A percentile compares a stretch with the other conserved stretches of the same genome.
Conservation (phyloP, 2,888 invertebrate species). For the Geophilus truncorum region DNA sequence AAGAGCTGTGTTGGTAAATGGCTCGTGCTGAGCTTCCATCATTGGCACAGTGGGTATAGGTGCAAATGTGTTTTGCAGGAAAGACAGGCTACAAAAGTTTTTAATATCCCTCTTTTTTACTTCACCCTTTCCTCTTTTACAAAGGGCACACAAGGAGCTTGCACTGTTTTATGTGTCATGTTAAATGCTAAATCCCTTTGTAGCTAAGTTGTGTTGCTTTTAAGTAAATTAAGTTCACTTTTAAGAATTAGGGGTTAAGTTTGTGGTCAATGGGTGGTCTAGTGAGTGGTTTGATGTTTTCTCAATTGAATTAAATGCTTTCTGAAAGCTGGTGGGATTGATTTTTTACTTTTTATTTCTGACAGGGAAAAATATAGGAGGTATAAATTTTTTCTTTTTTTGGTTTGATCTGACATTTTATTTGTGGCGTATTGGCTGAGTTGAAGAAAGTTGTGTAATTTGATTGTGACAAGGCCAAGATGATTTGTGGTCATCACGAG, state of each 20-base stretch:
- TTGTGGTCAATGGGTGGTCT: slow-evolving; percentile 1
- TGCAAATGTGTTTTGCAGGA: slow-evolving; percentile 18
- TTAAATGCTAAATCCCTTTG: neutral
- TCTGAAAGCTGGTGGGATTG: neutral
- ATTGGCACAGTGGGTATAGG: slow-evolving; percentile 4
- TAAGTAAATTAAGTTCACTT: slow-evolving; percentile 27
- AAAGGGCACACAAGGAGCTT: neutral
- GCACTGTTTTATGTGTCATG: neutral
- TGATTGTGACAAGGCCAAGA: slow-evolving; percentile 8
- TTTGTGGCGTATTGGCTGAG: neutral
- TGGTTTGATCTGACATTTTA: neutral
- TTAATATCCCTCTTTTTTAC: neutral
- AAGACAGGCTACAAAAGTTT: slow-evolving; percentile 15
- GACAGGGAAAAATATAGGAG: neutral
- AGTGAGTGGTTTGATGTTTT: neutral
- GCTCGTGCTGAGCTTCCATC: slow-evolving; percentile 20
- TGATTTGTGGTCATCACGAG: slow-evolving; percentile 13
- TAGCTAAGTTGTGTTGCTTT: neutral
- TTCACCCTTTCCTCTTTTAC: neutral
- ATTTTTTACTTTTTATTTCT: neutral
- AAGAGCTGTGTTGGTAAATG: slow-evolving; percentile 12
- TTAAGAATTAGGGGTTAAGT: neutral
- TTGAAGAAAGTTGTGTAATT: slow-evolving; percentile 7
- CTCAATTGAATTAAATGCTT: neutral
- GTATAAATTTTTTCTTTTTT: neutral